Evolutionary conservation across 2,113 vertebrate genomes (phyloP).

Genomic region (Phylloscopus whistleri): DNA sequence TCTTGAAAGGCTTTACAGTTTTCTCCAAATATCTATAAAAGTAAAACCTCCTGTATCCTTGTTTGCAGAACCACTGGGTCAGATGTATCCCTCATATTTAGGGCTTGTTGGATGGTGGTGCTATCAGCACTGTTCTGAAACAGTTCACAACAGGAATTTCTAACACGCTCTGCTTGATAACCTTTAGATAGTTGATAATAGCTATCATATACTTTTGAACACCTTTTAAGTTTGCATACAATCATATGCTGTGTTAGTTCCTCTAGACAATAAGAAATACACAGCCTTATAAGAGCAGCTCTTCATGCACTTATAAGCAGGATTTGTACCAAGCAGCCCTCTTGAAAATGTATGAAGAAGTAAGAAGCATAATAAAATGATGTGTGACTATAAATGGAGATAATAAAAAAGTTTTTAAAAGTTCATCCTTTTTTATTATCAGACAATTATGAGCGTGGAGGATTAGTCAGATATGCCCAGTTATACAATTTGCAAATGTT

Average conservation of each 20-base stretch:
- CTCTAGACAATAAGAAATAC: not conserved
- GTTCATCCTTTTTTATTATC: slow-evolving; percentile 31
- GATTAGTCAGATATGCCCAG: slow-evolving; percentile 14
- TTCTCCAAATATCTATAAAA: not conserved
- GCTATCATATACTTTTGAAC: not conserved
- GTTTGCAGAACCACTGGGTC: not conserved
- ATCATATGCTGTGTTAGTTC: not conserved
- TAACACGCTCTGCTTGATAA: not conserved
- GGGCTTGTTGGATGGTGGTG: not conserved
- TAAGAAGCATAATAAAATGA: not conserved
- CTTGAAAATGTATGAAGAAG: not conserved
- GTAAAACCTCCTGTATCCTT: not conserved
- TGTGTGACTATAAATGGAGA: not conserved
- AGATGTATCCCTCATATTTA: not conserved
- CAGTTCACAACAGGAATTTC: not conserved
- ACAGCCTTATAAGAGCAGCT: not conserved
- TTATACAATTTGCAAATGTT: slow-evolving; percentile 37
- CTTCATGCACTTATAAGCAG: not conserved
- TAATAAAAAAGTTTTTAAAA: slow-evolving; percentile 23
- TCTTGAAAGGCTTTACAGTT: not conserved
- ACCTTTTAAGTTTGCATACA: not conserved
- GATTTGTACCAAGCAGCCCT: not conserved
- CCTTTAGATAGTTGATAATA: not conserved
- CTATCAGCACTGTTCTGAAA: not conserved
- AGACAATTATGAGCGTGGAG: slow-evolving; percentile 14